Conservation (phyloP, 2,888 invertebrate genomes). For the Eupithecia insigniata region DNA sequence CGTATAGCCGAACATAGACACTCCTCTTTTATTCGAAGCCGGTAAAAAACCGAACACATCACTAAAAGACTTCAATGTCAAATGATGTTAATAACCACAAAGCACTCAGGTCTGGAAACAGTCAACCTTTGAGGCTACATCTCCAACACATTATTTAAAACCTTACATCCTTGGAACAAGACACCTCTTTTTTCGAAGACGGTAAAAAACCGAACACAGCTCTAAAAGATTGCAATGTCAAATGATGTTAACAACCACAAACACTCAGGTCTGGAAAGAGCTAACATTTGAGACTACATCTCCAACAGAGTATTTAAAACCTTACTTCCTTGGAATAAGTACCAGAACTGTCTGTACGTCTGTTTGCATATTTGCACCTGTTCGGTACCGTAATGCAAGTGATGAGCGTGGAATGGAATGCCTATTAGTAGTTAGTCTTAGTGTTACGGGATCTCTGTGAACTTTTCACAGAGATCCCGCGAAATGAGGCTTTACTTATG, state of each 20-base stretch:
- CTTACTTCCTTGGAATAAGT: not conserved
- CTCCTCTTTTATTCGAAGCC: no score
- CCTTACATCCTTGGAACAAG: not conserved
- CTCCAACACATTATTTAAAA: not conserved
- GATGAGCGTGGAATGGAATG: not conserved
- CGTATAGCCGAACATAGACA: no score
- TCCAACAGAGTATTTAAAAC: not conserved
- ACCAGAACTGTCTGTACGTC: not conserved
- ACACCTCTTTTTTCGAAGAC: no score
- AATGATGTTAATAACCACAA: no score
- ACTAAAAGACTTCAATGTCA: no score
- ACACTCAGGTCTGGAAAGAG: not conserved
- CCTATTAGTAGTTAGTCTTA: not conserved
- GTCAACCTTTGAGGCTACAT: not conserved
- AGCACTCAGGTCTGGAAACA: no score
- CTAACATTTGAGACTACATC: not conserved
- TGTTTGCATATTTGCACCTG: constrained; percentile 1
- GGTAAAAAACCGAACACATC: no score
- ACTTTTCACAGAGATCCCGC: no score
- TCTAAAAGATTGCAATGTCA: no score
- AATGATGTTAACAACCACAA: no score
- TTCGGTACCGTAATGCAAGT: not conserved
- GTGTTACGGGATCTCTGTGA: not conserved
- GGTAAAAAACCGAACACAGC: no score
- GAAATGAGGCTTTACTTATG: no score